Percentiles rank a stretch among this genome's conserved stretches.
These are phyloP conservation scores for Tinamus guttatus DNA, from an alignment of 2,113 vertebrate species.

Conservation along the genomic window DNA sequence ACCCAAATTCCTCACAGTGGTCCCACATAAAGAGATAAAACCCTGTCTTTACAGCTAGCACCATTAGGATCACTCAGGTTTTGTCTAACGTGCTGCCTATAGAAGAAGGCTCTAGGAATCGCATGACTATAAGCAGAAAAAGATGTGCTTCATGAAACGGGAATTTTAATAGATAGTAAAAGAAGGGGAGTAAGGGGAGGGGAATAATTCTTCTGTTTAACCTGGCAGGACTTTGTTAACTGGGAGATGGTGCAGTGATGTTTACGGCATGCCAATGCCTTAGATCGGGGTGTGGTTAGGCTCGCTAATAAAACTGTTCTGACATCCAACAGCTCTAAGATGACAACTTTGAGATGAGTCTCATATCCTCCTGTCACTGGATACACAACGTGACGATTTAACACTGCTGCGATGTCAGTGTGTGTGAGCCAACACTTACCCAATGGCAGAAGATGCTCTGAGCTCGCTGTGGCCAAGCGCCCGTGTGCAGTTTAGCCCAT, in stretches of 20 bases:
- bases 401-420: background rate
- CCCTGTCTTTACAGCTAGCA: background rate
- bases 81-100: background rate
- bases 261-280: background rate
- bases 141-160: background rate
- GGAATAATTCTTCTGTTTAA: background rate
- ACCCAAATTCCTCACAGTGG: background rate
- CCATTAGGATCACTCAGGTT: background rate
- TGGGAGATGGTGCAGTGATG: background rate
- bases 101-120: background rate
- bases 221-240: background rate
- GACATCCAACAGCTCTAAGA: background rate
- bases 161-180: background rate
- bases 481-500: background rate
- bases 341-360: background rate
- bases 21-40: background rate
- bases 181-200: background rate
- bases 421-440: background rate
- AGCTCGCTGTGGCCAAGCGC: background rate
- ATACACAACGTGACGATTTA: background rate
- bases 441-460: background rate
- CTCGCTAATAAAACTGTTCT: background rate
- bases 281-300: background rate
- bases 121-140: background rate
- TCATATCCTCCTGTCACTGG: background rate